Evolutionary conservation across 2,113 vertebrate genomes (phyloP).

Genomic region (Prolemur simus): DNA sequence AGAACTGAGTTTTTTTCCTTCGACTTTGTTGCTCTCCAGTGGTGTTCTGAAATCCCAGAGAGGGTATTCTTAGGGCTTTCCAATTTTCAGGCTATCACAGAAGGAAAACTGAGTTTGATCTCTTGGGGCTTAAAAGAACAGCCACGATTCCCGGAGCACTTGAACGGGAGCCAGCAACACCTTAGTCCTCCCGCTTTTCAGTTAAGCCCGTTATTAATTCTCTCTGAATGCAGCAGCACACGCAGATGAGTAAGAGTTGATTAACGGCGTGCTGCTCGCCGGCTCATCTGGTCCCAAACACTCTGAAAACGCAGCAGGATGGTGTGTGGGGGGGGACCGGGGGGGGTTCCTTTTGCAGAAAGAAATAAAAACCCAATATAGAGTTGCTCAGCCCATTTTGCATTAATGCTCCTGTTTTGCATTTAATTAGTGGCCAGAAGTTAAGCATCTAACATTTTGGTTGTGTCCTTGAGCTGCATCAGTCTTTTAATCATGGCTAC

Average conservation of each 20-base stretch:
- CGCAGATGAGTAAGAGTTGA: neutral
- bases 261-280: neutral
- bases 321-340: neutral
- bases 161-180: neutral
- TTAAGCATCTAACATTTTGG: slow-evolving; percentile 52
- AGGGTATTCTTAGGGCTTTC: neutral
- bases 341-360: neutral
- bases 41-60: neutral
- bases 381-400: neutral
- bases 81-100: neutral
- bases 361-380: neutral
- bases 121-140: neutral
- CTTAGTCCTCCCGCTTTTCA: neutral
- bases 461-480: neutral
- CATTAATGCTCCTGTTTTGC: slow-evolving; percentile 48
- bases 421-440: slow-evolving; percentile 65
- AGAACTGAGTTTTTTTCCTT: neutral
- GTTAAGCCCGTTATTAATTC: slow-evolving; percentile 1
- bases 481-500: slow-evolving; percentile 51
- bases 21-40: neutral
- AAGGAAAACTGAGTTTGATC: neutral
- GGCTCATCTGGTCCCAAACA: neutral
- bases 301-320: neutral
- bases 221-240: neutral
- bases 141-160: neutral